phyloP scores from a whole-genome alignment of 2,888 invertebrate genomes.

The Scrobipalpa costella region DNA sequence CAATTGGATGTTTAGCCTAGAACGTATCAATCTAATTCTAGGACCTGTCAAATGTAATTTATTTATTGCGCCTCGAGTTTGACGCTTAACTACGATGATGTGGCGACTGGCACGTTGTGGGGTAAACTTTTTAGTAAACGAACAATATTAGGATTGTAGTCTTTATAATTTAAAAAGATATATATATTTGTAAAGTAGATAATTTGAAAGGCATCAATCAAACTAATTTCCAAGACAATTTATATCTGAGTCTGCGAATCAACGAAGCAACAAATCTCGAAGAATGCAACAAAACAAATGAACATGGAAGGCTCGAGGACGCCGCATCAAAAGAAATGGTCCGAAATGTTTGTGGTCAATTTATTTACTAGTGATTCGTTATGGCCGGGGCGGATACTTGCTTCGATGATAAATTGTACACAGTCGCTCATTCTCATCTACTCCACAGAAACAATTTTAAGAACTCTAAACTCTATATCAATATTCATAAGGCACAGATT shows the following conservation, averaged over 20 bases:
- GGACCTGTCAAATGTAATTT: slow-evolving; percentile 71
- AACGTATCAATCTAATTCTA: slow-evolving; percentile 69
- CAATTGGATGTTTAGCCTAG: slow-evolving; percentile 73
- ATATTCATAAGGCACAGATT: slow-evolving; percentile 40
- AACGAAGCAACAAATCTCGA: slow-evolving; percentile 38
- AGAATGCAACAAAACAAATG: slow-evolving; percentile 53
- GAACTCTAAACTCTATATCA: slow-evolving; percentile 45
- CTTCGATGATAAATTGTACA: slow-evolving; percentile 73
- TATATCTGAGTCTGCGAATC: slow-evolving; percentile 23
- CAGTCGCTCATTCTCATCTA: slow-evolving; percentile 66
- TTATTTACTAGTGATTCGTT: slow-evolving; percentile 79
- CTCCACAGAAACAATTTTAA: slow-evolving; percentile 33
- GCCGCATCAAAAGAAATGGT: slow-evolving; percentile 64
- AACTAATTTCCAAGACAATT: slow-evolving; percentile 14
- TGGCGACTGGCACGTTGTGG: background rate
- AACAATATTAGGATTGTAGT: background rate
- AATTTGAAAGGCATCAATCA: background rate
- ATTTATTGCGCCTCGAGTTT: slow-evolving; percentile 30
- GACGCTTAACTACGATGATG: slow-evolving; percentile 21
- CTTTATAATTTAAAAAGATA: too few species aligned
- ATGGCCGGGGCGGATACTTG: slow-evolving; percentile 78
- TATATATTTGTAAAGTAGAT: background rate
- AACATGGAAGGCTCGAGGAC: slow-evolving; percentile 53
- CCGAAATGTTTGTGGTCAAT: slow-evolving; percentile 76
- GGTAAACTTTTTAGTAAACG: background rate